A percentile compares a stretch with the other conserved stretches of the same genome.
Evolutionary conservation across 2,797 vertebrate species (phyloP).

Genomic region (Eulemur coronatus): DNA sequence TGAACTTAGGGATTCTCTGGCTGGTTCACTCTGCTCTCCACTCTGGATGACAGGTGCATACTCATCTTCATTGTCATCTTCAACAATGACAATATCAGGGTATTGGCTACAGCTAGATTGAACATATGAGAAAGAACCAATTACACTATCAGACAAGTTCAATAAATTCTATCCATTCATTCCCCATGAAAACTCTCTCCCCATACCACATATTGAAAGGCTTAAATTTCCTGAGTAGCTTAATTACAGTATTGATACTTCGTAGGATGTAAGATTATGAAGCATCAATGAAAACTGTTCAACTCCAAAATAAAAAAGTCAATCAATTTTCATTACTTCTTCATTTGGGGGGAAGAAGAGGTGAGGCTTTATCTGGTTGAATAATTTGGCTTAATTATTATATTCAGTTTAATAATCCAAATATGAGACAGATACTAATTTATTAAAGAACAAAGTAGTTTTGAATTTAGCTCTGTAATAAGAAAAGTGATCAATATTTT

Average conservation of each 20-base stretch:
- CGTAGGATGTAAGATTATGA: neutral
- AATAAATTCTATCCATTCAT: neutral
- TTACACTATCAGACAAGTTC: conserved; percentile 27
- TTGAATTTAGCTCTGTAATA: neutral
- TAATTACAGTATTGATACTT: neutral
- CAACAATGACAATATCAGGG: conserved; percentile 88
- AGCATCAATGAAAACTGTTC: neutral
- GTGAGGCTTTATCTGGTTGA: neutral
- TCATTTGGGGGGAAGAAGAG: neutral
- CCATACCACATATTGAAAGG: neutral
- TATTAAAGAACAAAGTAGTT: neutral
- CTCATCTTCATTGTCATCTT: conserved; percentile 88
- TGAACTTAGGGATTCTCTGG: conserved; percentile 73
- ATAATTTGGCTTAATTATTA: conserved; percentile 18
- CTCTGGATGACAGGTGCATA: conserved; percentile 85
- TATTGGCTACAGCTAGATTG: conserved; percentile 82
- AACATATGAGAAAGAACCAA: neutral
- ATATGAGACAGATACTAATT: neutral
- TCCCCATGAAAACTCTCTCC: neutral
- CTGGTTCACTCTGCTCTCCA: conserved; percentile 78
- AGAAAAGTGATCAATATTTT: conserved; percentile 40
- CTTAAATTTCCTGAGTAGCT: neutral
- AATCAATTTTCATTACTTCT: conserved; percentile 1
- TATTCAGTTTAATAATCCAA: conserved; percentile 21
- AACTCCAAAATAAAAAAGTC: conserved; percentile 5